Conservation (phyloP, 2,888 invertebrate species). For the Leucophenga montana region DNA sequence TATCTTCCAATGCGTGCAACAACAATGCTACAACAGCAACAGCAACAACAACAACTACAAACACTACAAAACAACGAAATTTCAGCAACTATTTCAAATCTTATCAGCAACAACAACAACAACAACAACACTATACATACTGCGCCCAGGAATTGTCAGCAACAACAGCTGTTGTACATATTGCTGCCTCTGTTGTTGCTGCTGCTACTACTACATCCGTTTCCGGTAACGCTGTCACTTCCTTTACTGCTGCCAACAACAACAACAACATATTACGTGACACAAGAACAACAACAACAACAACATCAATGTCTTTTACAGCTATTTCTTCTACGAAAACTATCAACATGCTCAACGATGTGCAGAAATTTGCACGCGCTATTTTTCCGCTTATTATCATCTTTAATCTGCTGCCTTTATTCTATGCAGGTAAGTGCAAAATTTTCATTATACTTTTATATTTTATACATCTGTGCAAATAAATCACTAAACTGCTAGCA, state of each 20-base stretch:
- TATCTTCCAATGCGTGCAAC: constrained; percentile 64
- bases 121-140: constrained; percentile 39
- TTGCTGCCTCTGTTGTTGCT: constrained; percentile 18
- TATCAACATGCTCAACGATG: constrained; percentile 61
- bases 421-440: constrained; percentile 72
- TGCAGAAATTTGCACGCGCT: constrained; percentile 69
- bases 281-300: neutral
- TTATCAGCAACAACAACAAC: constrained; percentile 26
- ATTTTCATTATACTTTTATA: neutral
- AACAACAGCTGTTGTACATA: constrained; percentile 32
- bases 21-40: constrained; percentile 41
- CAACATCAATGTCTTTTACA: constrained; percentile 13
- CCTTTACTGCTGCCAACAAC: neutral
- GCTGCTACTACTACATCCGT: constrained; percentile 27
- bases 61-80: constrained; percentile 53
- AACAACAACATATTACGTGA: too few species aligned
- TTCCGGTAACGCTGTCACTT: constrained; percentile 1
- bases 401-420: constrained; percentile 73
- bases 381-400: constrained; percentile 72
- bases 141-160: constrained; percentile 7
- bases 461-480: neutral
- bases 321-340: constrained; percentile 31
- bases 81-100: constrained; percentile 33
- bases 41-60: constrained; percentile 37
- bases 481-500: too few species aligned